phyloP scores from a whole-genome alignment of 2,113 vertebrate genomes.

The Tor tambroides region DNA sequence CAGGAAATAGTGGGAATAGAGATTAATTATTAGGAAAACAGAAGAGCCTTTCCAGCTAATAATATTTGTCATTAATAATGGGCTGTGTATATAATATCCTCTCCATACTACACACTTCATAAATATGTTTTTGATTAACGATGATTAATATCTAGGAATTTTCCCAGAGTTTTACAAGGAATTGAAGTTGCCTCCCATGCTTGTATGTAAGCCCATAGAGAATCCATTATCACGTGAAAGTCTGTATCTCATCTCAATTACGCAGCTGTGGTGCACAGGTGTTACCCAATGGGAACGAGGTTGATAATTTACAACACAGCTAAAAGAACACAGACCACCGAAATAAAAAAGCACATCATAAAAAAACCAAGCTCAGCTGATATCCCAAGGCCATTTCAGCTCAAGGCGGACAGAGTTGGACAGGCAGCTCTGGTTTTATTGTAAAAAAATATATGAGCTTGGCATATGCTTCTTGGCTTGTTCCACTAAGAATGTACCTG shows the following conservation, averaged over 20 bases:
- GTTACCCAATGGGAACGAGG: constrained; percentile 26
- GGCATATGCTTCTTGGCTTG: not conserved
- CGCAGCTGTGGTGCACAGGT: constrained; percentile 41
- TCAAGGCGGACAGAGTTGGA: constrained; percentile 17
- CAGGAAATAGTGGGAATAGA: constrained; percentile 1
- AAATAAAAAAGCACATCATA: constrained; percentile 17
- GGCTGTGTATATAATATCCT: not conserved
- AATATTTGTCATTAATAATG: constrained; percentile 2
- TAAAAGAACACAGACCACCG: not conserved
- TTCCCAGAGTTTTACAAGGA: constrained; percentile 36
- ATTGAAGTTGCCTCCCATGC: constrained; percentile 11
- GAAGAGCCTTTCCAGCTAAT: not conserved
- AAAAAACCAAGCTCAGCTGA: constrained; percentile 16
- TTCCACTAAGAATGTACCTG: constrained; percentile 68
- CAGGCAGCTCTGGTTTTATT: not conserved
- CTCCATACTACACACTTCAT: not conserved
- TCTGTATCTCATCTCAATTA: constrained; percentile 43
- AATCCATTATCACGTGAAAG: constrained; percentile 6
- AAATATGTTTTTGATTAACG: constrained; percentile 3
- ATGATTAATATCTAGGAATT: constrained; percentile 22
- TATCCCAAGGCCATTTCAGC: constrained; percentile 17
- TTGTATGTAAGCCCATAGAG: constrained; percentile 7
- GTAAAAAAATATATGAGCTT: not conserved
- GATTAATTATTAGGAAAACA: constrained; percentile 6
- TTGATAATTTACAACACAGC: constrained; percentile 9